Base-by-base conservation (phyloP, 2,113 vertebrate genomes). In the Talpa occidentalis region DNA sequence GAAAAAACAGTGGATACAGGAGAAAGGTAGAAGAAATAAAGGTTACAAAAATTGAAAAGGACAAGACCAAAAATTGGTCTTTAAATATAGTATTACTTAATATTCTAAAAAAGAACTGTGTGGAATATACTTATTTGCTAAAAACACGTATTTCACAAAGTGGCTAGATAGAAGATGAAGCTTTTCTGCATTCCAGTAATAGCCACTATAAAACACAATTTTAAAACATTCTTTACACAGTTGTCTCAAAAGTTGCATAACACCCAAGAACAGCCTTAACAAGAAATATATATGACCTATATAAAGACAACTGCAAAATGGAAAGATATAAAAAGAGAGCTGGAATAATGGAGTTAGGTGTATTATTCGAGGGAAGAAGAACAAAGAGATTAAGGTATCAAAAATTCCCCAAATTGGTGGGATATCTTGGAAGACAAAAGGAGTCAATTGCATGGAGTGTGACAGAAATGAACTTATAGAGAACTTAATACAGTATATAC, bases 281-380 rank as follows among this genome's bases (percentile, higher is more conserved):
- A 60, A 86, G 84, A 94, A 49, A 95, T 81, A 67, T 1, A 64
- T 30, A 26, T 47, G 82, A 87, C 81, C 86, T 93, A 64, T 70
- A 59, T 88, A 93, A 67, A 90, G 88, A 93, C 72, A 96, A 90
- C 11, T 47, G 24, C 28, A 73, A 93, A 42, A 44, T 60, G 32
- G 30, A 76, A 44, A 69, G 32, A 80, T 5, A 60, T 49, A 24
- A 42, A 96, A 79, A 70, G 52, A 52, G 17, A 72, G 35, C 30
- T 52, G 40, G 60, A 76, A 72, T 60, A 76, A 92, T n/a, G 30
- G 47, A 54, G 12, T 37, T 32, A 30, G 12, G 37, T 47, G 14
- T 37, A 37, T 66, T 49, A 70, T 42, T 73, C 12, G 24, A 70
- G 19, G 82, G 40, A 87, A 73, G 66, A 42, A 86, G 56, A 73